Evolutionary conservation across 2,113 vertebrate genomes (phyloP).

Genomic region (Limanda limanda): DNA sequence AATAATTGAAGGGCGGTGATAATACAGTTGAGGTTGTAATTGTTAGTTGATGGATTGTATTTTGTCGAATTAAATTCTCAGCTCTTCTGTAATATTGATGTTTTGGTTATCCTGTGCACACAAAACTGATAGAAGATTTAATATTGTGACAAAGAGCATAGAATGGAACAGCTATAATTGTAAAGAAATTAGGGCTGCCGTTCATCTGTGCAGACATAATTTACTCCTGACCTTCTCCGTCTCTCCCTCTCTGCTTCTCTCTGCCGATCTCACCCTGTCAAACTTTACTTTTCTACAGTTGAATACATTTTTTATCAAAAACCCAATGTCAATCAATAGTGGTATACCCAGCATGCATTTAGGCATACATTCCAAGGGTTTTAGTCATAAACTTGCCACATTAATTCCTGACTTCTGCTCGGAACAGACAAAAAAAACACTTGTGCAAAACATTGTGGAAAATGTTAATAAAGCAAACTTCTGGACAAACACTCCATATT

Average conservation of each 20-base stretch:
- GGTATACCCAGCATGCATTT: conserved; percentile 25
- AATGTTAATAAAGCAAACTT: conserved; percentile 9
- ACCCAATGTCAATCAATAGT: conserved; percentile 47
- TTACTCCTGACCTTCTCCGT: conserved; percentile 12
- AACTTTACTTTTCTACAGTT: conserved; percentile 5
- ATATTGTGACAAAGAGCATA: conserved; percentile 16
- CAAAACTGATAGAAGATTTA: conserved; percentile 11
- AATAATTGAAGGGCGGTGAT: background rate
- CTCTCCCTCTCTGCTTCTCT: background rate
- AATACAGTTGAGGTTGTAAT: background rate
- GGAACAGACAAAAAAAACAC: background rate
- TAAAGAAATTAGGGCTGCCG: conserved; percentile 42
- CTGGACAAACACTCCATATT: background rate
- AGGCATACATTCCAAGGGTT: conserved; percentile 28
- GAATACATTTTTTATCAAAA: conserved; percentile 32
- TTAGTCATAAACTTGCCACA: conserved; percentile 13
- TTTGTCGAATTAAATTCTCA: conserved; percentile 2
- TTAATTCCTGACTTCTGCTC: conserved; percentile 1
- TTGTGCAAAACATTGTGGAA: background rate
- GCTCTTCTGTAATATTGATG: conserved; percentile 2
- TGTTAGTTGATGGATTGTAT: background rate
- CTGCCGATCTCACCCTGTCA: conserved; percentile 26
- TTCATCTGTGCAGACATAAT: conserved; percentile 42
- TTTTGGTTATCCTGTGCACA: background rate
- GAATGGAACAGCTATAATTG: conserved; percentile 38